Percentiles rank a stretch among this genome's conserved stretches.
phyloP scores from a whole-genome alignment of 1,140 invertebrate genomes.

The Branchinecta lindahli region DNA sequence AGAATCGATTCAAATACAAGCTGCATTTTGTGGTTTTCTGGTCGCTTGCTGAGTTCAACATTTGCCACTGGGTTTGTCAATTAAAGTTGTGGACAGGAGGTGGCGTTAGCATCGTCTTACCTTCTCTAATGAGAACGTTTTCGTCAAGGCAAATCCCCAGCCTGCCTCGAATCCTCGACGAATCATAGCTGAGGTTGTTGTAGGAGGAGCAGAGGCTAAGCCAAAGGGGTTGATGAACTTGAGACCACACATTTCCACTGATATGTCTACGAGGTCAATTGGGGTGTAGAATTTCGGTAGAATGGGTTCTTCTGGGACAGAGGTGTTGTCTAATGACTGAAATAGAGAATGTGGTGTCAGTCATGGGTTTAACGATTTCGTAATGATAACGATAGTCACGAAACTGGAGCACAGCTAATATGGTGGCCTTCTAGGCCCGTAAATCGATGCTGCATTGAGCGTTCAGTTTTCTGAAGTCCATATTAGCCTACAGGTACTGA shows the following conservation, averaged over 20 bases:
- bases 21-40: no score
- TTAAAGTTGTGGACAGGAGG: no score
- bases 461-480: no score
- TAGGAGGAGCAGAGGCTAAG: conserved; percentile 87
- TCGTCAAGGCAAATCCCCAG: conserved; percentile 91
- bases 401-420: not conserved
- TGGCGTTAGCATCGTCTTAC: conserved; percentile 33
- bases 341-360: not conserved
- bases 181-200: conserved; percentile 88
- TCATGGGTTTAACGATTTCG: no score
- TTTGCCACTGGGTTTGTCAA: no score
- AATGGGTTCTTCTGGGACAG: conserved; percentile 44
- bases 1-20: no score
- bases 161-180: conserved; percentile 82
- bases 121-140: conserved; percentile 90
- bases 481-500: no score
- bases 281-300: conserved; percentile 83
- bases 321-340: not conserved
- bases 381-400: no score
- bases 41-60: no score
- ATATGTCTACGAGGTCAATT: conserved; percentile 85
- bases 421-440: no score
- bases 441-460: no score
- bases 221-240: conserved; percentile 95
- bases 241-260: conserved; percentile 77